Evolutionary conservation across 2,888 invertebrate species (phyloP).

Genomic region (Drosophila subsilvestris): DNA sequence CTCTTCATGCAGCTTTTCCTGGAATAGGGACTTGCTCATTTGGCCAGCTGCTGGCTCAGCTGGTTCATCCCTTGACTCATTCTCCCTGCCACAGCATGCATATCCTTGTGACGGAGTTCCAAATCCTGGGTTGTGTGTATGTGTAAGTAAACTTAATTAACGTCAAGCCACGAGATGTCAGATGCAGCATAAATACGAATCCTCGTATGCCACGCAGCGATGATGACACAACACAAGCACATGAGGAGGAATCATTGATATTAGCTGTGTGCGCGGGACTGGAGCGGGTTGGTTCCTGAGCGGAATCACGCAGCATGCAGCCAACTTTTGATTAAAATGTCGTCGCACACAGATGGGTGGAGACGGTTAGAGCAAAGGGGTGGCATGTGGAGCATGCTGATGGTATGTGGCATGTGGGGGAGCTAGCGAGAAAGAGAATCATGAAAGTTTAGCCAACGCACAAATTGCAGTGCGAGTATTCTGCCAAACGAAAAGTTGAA

Average conservation of each 20-base stretch:
- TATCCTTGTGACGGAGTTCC: constrained; percentile 16
- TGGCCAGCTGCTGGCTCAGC: neutral
- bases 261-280: constrained; percentile 24
- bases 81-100: neutral
- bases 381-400: neutral
- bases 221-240: constrained; percentile 24
- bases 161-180: constrained; percentile 41
- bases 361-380: neutral
- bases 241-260: constrained; percentile 51
- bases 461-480: constrained; percentile 60
- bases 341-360: constrained; percentile 25
- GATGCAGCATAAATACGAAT: constrained; percentile 46
- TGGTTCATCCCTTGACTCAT: neutral
- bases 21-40: neutral
- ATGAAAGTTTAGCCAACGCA: constrained; percentile 44
- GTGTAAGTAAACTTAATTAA: constrained; percentile 47
- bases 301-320: constrained; percentile 26
- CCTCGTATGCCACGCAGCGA: constrained; percentile 29
- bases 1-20: neutral
- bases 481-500: constrained; percentile 50
- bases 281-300: constrained; percentile 15
- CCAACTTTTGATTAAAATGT: constrained; percentile 78
- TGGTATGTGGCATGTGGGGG: neutral
- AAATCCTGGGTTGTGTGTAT: constrained; percentile 20
- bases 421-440: neutral